phyloP scores from a whole-genome alignment of 2,113 vertebrate genomes.

The Myrmecophaga tridactyla region DNA sequence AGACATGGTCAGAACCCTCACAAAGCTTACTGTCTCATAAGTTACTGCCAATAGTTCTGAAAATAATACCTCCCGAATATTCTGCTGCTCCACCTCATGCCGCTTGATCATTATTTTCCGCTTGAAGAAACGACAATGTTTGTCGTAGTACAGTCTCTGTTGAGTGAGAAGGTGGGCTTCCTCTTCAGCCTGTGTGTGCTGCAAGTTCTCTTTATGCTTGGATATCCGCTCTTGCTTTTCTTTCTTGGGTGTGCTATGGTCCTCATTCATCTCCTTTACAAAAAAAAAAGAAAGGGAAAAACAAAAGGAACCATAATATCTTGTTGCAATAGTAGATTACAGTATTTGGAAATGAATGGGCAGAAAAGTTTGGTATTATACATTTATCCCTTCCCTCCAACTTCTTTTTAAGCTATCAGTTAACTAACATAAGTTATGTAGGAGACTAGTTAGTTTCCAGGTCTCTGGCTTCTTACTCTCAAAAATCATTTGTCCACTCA shows the following conservation, averaged over 20 bases:
- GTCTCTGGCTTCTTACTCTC: not conserved
- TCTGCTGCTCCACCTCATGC: conserved; percentile 97
- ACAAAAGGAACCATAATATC: not conserved
- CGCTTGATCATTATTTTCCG: conserved; percentile 94
- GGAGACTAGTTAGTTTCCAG: not conserved
- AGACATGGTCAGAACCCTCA: not conserved
- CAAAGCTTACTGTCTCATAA: fast-evolving
- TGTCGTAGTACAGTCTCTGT: conserved; percentile 96
- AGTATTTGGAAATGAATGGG: not conserved
- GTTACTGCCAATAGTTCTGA: not conserved
- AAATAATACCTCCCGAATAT: conserved; percentile 92
- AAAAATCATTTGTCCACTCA: not conserved
- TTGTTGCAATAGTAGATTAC: not conserved
- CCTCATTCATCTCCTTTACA: conserved; percentile 96
- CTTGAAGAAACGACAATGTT: conserved; percentile 96
- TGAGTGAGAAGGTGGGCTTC: conserved; percentile 96
- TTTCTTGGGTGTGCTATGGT: conserved; percentile 99
- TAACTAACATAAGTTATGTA: not conserved
- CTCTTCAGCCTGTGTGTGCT: conserved; percentile 98
- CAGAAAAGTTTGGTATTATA: not conserved
- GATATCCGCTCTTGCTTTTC: conserved; percentile 99
- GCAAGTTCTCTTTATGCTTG: conserved; percentile 99
- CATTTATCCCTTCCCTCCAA: not conserved
- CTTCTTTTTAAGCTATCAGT: too few species aligned
- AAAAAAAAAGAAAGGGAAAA: not conserved